phyloP scores from a whole-genome alignment of 1,140 invertebrate species.

The Drosophila serrata region DNA sequence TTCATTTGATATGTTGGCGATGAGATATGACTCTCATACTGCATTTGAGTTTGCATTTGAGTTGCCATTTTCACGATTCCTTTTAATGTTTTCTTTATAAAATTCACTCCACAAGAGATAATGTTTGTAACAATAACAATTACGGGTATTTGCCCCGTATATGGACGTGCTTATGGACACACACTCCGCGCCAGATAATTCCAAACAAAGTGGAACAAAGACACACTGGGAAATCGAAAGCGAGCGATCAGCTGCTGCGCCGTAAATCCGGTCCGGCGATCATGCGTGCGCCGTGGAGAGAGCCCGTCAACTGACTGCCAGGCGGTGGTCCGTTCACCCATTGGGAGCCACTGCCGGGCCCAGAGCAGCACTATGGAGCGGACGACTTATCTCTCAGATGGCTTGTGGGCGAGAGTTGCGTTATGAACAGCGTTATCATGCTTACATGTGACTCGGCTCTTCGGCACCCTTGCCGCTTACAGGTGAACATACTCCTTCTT shows the following conservation, averaged over 20 bases:
- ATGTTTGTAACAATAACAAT: conserved; percentile 11
- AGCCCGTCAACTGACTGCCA: conserved; percentile 48
- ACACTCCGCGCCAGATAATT: conserved; percentile 8
- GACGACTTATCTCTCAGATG: conserved; percentile 37
- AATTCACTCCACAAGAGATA: conserved; percentile 1
- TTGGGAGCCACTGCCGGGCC: neutral
- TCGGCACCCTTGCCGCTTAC: conserved; percentile 5
- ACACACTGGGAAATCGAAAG: conserved; percentile 25
- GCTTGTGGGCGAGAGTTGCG: conserved; percentile 15
- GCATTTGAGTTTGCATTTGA: conserved; percentile 45
- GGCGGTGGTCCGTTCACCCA: conserved; percentile 4
- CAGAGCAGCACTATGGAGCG: conserved; percentile 1
- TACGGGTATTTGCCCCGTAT: neutral
- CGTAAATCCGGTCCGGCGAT: conserved; percentile 45
- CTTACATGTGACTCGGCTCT: conserved; percentile 39
- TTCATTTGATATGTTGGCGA: conserved; percentile 1
- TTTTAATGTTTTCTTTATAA: neutral
- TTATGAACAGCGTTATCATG: conserved; percentile 38
- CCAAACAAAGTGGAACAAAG: conserved; percentile 28
- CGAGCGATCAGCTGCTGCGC: conserved; percentile 24
- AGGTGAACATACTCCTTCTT: conserved; percentile 34
- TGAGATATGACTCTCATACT: conserved; percentile 28
- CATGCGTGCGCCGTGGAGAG: conserved; percentile 50
- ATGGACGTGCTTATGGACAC: conserved; percentile 9
- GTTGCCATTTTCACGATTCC: conserved; percentile 27